Evolutionary conservation across 2,888 invertebrate genomes (phyloP).

Genomic region (Polydrusus pterygomalis): DNA sequence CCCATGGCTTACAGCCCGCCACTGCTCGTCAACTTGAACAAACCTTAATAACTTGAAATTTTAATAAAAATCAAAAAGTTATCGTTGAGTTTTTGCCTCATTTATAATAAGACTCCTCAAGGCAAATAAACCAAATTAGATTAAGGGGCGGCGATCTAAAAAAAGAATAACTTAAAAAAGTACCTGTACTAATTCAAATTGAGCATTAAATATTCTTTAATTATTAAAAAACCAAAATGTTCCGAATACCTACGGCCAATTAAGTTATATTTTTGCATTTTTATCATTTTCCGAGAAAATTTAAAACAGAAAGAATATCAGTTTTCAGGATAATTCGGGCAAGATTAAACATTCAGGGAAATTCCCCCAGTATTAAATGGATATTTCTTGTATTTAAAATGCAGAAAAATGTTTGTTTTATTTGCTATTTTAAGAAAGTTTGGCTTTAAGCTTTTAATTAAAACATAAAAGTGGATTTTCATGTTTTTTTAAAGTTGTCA

Average conservation of each 20-base stretch:
- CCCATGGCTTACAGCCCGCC: too few relatives aligned
- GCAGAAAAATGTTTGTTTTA: slow-evolving; percentile 45
- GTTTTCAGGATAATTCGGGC: slow-evolving; percentile 21
- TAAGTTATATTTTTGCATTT: slow-evolving; percentile 18
- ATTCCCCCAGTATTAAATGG: slow-evolving; percentile 41
- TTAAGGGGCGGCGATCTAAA: neutral
- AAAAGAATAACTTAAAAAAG: neutral
- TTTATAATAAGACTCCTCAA: too few relatives aligned
- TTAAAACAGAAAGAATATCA: slow-evolving; percentile 21
- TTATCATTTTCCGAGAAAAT: slow-evolving; percentile 20
- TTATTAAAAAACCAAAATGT: neutral
- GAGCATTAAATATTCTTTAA: neutral
- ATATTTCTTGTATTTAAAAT: slow-evolving; percentile 48
- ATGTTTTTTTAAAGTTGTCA: slow-evolving; percentile 46
- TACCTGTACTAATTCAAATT: too few relatives aligned
- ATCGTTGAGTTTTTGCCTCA: too few relatives aligned
- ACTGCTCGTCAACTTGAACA: too few relatives aligned
- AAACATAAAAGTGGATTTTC: slow-evolving; percentile 46
- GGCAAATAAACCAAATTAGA: neutral
- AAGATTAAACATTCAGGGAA: slow-evolving; percentile 30
- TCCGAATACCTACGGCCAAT: neutral
- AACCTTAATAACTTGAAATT: too few relatives aligned
- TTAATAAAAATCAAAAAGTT: too few relatives aligned
- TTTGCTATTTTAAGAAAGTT: slow-evolving; percentile 39
- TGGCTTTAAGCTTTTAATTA: slow-evolving; percentile 44